phyloP scores from a whole-genome alignment of 2,888 invertebrate species.

The Esperia sulphurella region DNA sequence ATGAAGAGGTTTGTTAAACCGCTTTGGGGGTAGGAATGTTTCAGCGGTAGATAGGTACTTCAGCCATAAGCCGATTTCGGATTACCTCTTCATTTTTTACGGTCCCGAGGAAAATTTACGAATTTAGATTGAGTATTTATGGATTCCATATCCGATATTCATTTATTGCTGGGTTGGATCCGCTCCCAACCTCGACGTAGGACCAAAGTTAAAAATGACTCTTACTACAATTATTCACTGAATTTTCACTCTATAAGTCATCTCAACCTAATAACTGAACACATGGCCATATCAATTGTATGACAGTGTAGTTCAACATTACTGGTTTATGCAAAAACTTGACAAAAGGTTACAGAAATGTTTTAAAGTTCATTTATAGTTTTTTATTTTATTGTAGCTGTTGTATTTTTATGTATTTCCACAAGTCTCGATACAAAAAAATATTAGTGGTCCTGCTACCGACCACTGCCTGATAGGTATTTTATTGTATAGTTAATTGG shows the following conservation, averaged over 20 bases:
- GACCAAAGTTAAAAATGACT: conserved; percentile 44
- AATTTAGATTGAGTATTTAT: conserved; percentile 71
- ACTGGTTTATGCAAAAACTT: too few relatives aligned
- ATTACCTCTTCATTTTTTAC: conserved; percentile 60
- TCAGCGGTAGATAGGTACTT: conserved; percentile 40
- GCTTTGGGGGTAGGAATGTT: conserved; percentile 44
- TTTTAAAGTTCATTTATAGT: too few relatives aligned
- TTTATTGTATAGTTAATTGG: too few relatives aligned
- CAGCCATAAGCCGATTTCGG: conserved; percentile 53
- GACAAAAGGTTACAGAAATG: too few relatives aligned
- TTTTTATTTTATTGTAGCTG: too few relatives aligned
- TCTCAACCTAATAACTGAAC: too few relatives aligned
- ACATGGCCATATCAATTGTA: too few relatives aligned
- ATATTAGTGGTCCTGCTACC: too few relatives aligned
- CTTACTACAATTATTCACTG: conserved; percentile 17
- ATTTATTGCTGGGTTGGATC: conserved; percentile 53
- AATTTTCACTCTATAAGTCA: conserved; percentile 10
- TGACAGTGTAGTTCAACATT: too few relatives aligned
- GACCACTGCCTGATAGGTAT: too few relatives aligned
- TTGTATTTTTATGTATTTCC: too few relatives aligned
- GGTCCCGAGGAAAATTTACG: conserved; percentile 57
- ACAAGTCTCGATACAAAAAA: too few relatives aligned
- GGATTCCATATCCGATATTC: conserved; percentile 63
- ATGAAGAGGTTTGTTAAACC: conserved; percentile 35
- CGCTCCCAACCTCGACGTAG: conserved; percentile 33